A percentile compares a stretch with the other conserved stretches of the same genome.
Conservation (phyloP, 2,113 vertebrate genomes). For the Suncus etruscus region DNA sequence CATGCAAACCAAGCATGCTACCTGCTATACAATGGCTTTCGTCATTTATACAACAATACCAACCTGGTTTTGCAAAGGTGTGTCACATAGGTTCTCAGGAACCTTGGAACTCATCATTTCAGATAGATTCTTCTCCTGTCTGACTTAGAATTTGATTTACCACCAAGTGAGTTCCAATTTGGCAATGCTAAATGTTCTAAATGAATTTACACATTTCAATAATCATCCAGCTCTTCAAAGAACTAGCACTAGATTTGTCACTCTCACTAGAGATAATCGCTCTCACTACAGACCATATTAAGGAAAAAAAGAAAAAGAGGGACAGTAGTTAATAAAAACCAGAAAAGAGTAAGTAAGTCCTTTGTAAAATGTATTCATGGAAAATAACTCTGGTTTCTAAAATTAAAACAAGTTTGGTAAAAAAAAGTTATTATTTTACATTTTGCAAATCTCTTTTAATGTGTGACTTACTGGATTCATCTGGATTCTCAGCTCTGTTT, state of each 20-base stretch:
- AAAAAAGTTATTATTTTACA: conserved; percentile 11
- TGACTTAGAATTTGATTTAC: no score
- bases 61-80: background rate
- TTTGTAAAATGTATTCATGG: background rate
- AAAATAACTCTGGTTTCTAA: conserved; percentile 1
- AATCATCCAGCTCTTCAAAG: background rate
- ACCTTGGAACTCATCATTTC: background rate
- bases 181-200: conserved; percentile 5
- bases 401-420: background rate
- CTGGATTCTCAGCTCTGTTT: background rate
- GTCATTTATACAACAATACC: background rate
- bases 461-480: background rate
- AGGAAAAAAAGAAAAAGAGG: background rate
- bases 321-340: background rate
- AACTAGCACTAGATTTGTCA: background rate
- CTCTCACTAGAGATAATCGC: background rate
- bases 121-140: background rate
- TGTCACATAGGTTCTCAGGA: background rate
- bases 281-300: conserved; percentile 7
- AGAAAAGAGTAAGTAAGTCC: background rate
- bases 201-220: background rate
- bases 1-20: background rate
- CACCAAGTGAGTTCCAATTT: background rate
- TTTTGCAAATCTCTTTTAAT: conserved; percentile 5
- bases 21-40: background rate